Evolutionary conservation across 2,888 invertebrate genomes (phyloP), one percentile per base, ranked within the genome.

Genomic region (Thereva unica): DNA sequence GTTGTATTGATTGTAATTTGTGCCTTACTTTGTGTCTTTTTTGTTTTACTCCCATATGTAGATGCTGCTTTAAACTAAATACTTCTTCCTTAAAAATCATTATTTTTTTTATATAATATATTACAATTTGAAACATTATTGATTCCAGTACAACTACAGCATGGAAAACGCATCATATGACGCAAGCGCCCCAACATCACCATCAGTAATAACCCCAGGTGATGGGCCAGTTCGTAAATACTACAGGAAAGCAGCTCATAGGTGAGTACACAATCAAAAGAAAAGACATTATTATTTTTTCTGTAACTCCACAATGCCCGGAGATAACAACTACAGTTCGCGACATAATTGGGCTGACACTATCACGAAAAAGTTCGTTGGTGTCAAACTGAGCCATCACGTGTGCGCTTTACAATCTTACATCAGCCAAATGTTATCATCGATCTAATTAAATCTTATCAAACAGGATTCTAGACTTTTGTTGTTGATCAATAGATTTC

Each of bases 181-280:
- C 69, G 78, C 64, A 5, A 69, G 69, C 66, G 70, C 69, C 5
- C 76, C 76, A 6, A 74, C 74, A 34, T 78, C 80, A 7, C 78
- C 78, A 41, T 77, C 74, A 9, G 72, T 61, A 10, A 53, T 66
- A 42, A 66, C 68, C 2, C 67, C 68, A 8, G 69, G 74, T 12
- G 76, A 75, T 52, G 71, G 75, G 53, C 74, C 74, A 7, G 75
- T 73, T 5, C 78, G 77, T 69, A 81, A 81, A 70, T 81, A 81
- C 71, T 81, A 81, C 71, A 78, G 81, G 41, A 79, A 79, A 70
- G 78, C 81, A 35, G 77, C 78, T 37, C 80, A 81, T 69, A 77
- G 81, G 81, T 80, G 69, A 79, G 80, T 77, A 10, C 57, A 67
- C 44, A 49, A 67, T 50, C 10, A n/a, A 42, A 9, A 40, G 35